Percentiles rank a stretch among this genome's conserved stretches.
Evolutionary conservation across 2,888 invertebrate species (phyloP).

Genomic region (Cerceris ruficornis): DNA sequence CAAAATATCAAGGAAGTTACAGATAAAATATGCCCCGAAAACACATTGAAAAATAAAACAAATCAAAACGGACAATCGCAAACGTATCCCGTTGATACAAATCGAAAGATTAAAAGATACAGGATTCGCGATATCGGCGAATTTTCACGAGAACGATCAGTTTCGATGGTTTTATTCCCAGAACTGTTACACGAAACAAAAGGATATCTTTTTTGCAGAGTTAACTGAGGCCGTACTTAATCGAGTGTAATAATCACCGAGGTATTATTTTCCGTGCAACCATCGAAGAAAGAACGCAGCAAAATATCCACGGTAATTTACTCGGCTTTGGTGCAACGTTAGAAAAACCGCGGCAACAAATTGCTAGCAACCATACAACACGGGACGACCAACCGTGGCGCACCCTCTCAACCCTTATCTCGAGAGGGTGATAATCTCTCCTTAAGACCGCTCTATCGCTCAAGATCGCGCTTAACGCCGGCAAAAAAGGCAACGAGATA

Average conservation of each 20-base stretch:
- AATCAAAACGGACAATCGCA: too few relatives aligned
- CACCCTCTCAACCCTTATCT: constrained; percentile 35
- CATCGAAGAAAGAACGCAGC: neutral
- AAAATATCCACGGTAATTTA: neutral
- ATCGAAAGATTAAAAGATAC: too few relatives aligned
- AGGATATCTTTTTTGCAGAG: too few relatives aligned
- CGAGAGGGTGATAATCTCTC: constrained; percentile 37
- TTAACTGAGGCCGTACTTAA: too few relatives aligned
- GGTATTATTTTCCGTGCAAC: neutral
- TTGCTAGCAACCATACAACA: constrained; percentile 20
- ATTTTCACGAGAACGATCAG: neutral
- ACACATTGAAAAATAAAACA: too few relatives aligned
- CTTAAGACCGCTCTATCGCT: constrained; percentile 50
- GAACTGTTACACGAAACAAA: neutral
- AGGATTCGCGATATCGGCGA: neutral
- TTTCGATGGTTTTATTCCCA: neutral
- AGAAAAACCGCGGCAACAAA: constrained; percentile 2
- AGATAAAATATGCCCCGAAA: too few relatives aligned
- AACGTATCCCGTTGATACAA: too few relatives aligned
- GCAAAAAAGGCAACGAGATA: constrained; percentile 42
- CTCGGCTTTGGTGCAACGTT: neutral
- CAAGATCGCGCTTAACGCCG: constrained; percentile 40
- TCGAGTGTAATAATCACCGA: neutral
- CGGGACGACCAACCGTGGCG: constrained; percentile 16
- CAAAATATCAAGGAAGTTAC: too few relatives aligned